These are phyloP conservation scores for Dicyrtomina minuta DNA, from an alignment of 2,888 invertebrate genomes.

Conservation along the genomic window DNA sequence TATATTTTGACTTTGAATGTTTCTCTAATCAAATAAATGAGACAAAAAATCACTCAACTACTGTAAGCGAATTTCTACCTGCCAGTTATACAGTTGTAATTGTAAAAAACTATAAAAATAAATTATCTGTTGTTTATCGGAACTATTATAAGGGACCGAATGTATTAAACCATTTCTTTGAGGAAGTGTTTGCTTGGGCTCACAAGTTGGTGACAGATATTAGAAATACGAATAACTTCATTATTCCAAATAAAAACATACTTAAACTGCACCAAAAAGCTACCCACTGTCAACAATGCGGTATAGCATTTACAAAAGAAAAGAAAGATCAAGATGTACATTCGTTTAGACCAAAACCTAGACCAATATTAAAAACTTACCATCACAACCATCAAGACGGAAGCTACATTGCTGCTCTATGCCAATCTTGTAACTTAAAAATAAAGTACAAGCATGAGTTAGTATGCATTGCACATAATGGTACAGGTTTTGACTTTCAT, in stretches of 20 bases:
- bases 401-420: background rate
- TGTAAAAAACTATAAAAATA: background rate
- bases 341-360: too few relatives aligned
- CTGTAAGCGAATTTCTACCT: background rate
- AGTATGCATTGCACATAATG: background rate
- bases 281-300: too few relatives aligned
- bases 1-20: too few relatives aligned
- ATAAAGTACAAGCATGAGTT: slow-evolving; percentile 1
- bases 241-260: too few relatives aligned
- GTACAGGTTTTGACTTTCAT: background rate
- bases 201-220: background rate
- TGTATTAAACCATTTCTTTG: background rate
- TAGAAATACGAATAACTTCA: too few relatives aligned
- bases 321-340: too few relatives aligned
- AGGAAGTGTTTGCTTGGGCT: background rate
- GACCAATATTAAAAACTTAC: background rate
- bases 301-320: too few relatives aligned
- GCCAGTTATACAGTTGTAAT: background rate
- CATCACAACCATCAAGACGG: background rate
- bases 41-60: background rate
- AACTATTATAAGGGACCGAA: background rate
- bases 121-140: background rate
- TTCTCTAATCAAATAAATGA: too few relatives aligned
- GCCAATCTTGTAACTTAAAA: background rate
- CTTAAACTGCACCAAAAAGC: too few relatives aligned